phyloP scores from a whole-genome alignment of 1,140 invertebrate genomes.

The Pemphigus obesinymphae region DNA sequence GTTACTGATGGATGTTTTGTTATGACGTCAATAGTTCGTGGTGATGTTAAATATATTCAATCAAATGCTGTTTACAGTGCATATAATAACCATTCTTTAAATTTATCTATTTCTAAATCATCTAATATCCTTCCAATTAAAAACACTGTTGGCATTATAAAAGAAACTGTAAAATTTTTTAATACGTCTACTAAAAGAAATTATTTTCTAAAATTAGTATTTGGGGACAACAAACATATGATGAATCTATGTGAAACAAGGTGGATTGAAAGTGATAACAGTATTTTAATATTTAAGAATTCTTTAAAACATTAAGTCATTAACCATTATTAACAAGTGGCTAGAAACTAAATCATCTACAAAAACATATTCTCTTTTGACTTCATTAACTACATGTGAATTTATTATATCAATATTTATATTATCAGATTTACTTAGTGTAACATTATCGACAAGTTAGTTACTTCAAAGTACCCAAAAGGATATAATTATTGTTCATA shows the following conservation, averaged over 20 bases:
- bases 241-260: not conserved
- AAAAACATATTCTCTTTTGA: not conserved
- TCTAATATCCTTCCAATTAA: not conserved
- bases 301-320: not conserved
- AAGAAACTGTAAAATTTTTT: not conserved
- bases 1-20: not conserved
- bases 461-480: constrained; percentile 2
- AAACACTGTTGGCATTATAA: not conserved
- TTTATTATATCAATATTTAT: no score
- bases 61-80: no score
- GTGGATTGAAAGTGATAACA: not conserved
- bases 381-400: constrained; percentile 4
- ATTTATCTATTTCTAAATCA: not conserved
- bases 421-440: not conserved
- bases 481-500: not conserved
- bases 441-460: not conserved
- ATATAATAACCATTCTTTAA: no score
- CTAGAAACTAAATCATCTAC: not conserved
- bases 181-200: not conserved
- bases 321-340: not conserved
- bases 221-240: not conserved
- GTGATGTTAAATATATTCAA: no score
- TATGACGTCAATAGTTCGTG: not conserved
- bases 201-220: not conserved
- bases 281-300: constrained; percentile 2